These are phyloP conservation scores for Patella caerulea DNA, from an alignment of 2,888 invertebrate genomes.

Conservation along the genomic window DNA sequence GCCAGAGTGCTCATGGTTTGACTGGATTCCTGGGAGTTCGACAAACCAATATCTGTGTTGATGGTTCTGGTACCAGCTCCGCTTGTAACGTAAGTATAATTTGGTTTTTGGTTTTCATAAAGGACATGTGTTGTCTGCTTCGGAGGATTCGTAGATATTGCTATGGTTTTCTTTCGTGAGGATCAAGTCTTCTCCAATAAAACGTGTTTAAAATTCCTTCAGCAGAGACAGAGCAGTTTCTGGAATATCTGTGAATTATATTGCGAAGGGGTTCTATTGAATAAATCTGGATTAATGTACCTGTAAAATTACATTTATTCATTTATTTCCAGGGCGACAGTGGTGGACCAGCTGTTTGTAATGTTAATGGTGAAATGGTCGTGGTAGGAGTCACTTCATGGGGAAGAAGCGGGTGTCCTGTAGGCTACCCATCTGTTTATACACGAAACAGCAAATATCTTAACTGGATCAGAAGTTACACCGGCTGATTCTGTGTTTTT, in stretches of 20 bases:
- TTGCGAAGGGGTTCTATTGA: no score
- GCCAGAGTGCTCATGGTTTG: not conserved
- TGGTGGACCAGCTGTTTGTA: conserved; percentile 5
- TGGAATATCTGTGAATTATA: no score
- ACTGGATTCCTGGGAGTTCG: not conserved
- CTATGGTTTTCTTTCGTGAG: no score
- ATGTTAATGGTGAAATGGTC: not conserved
- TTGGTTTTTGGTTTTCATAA: not conserved
- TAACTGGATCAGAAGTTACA: not conserved
- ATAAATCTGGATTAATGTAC: no score
- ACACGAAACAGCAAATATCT: not conserved
- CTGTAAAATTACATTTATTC: no score
- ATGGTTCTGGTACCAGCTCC: not conserved
- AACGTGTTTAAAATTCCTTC: no score
- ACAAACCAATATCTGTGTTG: not conserved
- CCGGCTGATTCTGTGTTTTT: no score
- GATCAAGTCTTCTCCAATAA: no score
- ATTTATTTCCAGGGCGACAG: not conserved
- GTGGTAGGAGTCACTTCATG: not conserved
- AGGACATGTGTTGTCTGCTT: no score
- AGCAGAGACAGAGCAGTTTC: no score
- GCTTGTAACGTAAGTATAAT: not conserved
- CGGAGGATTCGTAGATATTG: no score
- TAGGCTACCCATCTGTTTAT: not conserved
- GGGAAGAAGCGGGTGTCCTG: not conserved